These are phyloP conservation scores for Lymantria dispar DNA, from an alignment of 2,888 invertebrate species.

Conservation along the genomic window DNA sequence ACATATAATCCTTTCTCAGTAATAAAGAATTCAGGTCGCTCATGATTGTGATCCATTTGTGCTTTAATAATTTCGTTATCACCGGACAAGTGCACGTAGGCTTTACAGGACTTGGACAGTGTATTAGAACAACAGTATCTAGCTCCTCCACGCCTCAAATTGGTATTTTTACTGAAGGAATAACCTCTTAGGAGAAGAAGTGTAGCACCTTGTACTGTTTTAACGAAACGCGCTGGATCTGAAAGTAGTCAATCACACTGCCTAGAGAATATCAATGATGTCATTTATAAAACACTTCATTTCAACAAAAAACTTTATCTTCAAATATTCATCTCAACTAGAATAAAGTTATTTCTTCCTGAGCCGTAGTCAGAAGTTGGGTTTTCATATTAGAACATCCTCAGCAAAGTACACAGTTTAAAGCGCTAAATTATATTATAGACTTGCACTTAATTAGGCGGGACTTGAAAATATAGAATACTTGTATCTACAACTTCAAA, in stretches of 20 bases:
- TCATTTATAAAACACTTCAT: too few species aligned
- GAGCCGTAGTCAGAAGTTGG: too few species aligned
- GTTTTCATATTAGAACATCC: too few species aligned
- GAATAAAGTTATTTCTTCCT: too few species aligned
- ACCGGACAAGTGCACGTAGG: slow-evolving; percentile 38
- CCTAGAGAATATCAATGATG: too few species aligned
- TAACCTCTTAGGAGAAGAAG: slow-evolving; percentile 38
- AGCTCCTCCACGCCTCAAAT: slow-evolving; percentile 31
- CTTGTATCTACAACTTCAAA: too few species aligned
- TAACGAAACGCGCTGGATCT: slow-evolving; percentile 8
- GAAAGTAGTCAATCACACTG: background rate
- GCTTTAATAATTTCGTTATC: slow-evolving; percentile 32
- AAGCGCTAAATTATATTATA: too few species aligned
- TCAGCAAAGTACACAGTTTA: too few species aligned
- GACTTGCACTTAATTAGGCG: too few species aligned
- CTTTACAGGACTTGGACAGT: slow-evolving; percentile 38
- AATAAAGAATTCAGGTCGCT: slow-evolving; percentile 25
- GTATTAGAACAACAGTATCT: slow-evolving; percentile 43
- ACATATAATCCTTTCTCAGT: slow-evolving; percentile 30
- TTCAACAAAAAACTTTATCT: too few species aligned
- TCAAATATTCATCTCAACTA: too few species aligned
- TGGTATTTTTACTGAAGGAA: slow-evolving; percentile 41
- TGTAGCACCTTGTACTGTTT: slow-evolving; percentile 20
- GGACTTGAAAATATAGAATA: too few species aligned
- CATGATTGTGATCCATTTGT: slow-evolving; percentile 38